These are phyloP conservation scores for Lagocephalus sceleratus DNA, from an alignment of 2,797 vertebrate genomes.

Conservation along the genomic window DNA sequence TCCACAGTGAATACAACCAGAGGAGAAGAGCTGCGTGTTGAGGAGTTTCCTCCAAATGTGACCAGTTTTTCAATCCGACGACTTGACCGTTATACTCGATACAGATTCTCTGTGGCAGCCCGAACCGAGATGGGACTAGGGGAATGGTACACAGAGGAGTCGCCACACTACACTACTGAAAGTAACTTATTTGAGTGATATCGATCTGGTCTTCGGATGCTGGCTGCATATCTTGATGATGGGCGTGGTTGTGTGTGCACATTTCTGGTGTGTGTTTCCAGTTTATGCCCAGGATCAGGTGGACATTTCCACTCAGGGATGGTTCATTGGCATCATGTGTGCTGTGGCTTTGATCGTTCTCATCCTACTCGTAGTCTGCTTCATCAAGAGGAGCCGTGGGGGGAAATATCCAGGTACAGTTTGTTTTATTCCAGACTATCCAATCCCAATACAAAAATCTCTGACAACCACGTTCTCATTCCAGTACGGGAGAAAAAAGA, in stretches of 20 bases:
- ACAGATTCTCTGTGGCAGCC: conserved; percentile 87
- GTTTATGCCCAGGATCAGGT: conserved; percentile 92
- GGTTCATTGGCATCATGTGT: conserved; percentile 99
- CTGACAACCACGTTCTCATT: conserved; percentile 18
- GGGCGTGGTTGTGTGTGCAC: neutral
- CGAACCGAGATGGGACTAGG: conserved; percentile 85
- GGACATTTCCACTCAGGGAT: conserved; percentile 94
- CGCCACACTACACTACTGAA: conserved; percentile 81
- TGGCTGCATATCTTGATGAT: neutral
- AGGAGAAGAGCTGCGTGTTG: conserved; percentile 72
- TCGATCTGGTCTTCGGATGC: too few species aligned
- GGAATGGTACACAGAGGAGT: conserved; percentile 83
- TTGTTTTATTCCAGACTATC: neutral
- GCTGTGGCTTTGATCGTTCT: conserved; percentile 96
- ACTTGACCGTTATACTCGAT: conserved; percentile 90
- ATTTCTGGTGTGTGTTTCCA: conserved; percentile 54
- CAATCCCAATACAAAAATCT: neutral
- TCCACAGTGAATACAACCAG: conserved; percentile 88
- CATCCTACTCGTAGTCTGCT: conserved; percentile 93
- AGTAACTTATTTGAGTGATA: conserved; percentile 40
- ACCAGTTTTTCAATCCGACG: conserved; percentile 87
- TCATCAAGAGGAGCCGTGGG: conserved; percentile 96
- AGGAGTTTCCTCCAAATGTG: conserved; percentile 86
- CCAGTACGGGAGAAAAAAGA: conserved; percentile 92
- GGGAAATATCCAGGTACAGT: conserved; percentile 93